Conservation (phyloP, 2,888 invertebrate species). For the Diaperis boleti region DNA sequence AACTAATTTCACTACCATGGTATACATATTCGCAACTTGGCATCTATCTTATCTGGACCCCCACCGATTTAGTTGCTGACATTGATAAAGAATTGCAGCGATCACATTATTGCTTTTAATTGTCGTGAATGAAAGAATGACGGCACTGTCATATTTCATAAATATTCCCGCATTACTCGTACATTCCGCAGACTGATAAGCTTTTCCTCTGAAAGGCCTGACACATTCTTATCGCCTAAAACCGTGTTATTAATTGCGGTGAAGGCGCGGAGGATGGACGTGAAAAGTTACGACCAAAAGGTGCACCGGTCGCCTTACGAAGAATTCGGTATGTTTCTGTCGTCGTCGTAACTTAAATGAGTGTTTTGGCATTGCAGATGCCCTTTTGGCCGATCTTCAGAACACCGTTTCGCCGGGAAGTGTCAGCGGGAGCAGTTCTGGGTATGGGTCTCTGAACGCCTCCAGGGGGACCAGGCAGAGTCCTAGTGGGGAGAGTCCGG, state of each 20-base stretch:
- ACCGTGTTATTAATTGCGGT: slow-evolving; percentile 14
- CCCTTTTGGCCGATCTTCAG: slow-evolving; percentile 94
- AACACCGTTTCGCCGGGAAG: slow-evolving; percentile 82
- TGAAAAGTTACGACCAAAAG: neutral
- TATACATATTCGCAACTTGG: slow-evolving; percentile 1
- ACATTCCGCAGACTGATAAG: slow-evolving; percentile 7
- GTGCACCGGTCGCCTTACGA: slow-evolving; percentile 6
- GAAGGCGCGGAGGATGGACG: slow-evolving; percentile 3
- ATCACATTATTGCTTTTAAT: slow-evolving; percentile 13
- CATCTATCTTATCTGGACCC: slow-evolving; percentile 12
- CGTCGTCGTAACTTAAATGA: neutral
- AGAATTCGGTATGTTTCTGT: slow-evolving; percentile 43
- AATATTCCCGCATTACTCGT: slow-evolving; percentile 7
- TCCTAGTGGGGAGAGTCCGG: slow-evolving; percentile 53
- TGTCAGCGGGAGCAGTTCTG: slow-evolving; percentile 69
- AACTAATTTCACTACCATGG: slow-evolving; percentile 33
- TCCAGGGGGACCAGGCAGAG: slow-evolving; percentile 64
- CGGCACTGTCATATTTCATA: slow-evolving; percentile 22
- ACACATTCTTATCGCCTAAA: slow-evolving; percentile 15
- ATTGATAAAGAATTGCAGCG: slow-evolving; percentile 15
- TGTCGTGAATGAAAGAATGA: slow-evolving; percentile 13
- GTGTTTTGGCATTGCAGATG: slow-evolving; percentile 86
- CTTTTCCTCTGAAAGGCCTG: neutral
- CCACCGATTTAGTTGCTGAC: neutral
- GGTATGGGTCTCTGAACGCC: slow-evolving; percentile 85